phyloP scores from a whole-genome alignment of 2,888 invertebrate genomes.

The Alcis repandata region DNA sequence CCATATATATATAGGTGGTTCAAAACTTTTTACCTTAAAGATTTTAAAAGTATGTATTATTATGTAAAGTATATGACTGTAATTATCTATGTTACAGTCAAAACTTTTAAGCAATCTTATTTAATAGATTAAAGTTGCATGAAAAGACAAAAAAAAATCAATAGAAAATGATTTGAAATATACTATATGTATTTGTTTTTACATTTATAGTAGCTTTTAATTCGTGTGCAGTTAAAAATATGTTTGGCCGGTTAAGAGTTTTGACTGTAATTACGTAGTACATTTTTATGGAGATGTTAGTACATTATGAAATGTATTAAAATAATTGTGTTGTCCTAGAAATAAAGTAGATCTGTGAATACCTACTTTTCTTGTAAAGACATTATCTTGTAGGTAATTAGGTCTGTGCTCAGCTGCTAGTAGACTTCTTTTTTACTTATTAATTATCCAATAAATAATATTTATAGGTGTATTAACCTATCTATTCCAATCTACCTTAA shows the following conservation, averaged over 20 bases:
- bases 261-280: no score
- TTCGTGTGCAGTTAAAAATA: no score
- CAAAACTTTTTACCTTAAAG: not conserved
- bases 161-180: no score
- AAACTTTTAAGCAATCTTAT: no score
- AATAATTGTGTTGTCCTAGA: slow-evolving; percentile 13
- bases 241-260: no score
- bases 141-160: no score
- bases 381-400: slow-evolving; percentile 6
- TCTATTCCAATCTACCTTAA: not conserved
- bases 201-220: no score
- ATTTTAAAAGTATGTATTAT: not conserved
- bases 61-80: not conserved
- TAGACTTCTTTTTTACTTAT: not conserved
- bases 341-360: not conserved
- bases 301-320: no score
- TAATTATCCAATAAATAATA: not conserved
- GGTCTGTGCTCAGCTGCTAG: not conserved
- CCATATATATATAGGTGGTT: not conserved
- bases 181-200: no score
- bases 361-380: slow-evolving; percentile 8
- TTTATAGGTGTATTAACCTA: not conserved
- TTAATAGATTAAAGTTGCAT: no score
- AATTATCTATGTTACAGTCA: not conserved
- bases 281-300: no score